Percentiles rank a stretch among this genome's conserved stretches.
These are phyloP conservation scores for Camptogramma bilineatum DNA, from an alignment of 2,888 invertebrate genomes.

Conservation along the genomic window DNA sequence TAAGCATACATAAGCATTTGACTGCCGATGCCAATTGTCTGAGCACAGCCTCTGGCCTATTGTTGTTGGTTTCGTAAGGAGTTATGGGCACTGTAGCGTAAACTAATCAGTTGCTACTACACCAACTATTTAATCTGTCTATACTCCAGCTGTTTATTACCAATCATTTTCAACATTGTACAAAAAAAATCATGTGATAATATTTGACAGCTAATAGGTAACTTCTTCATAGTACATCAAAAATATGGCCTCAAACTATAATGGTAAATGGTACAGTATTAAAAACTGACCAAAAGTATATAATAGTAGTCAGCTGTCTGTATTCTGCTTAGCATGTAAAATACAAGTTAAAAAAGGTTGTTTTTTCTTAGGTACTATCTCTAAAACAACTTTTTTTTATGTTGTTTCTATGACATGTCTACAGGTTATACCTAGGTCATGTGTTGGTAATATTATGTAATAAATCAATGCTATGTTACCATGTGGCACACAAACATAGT, in stretches of 20 bases:
- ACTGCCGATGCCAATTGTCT: conserved; percentile 73
- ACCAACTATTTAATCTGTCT: neutral
- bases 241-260: too few relatives aligned
- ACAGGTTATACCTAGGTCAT: neutral
- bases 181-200: too few relatives aligned
- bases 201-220: too few relatives aligned
- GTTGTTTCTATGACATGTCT: neutral
- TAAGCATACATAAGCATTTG: conserved; percentile 75
- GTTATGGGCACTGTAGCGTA: conserved; percentile 67
- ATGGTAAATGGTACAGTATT: too few relatives aligned
- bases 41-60: conserved; percentile 72
- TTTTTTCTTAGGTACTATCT: neutral
- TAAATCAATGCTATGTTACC: neutral
- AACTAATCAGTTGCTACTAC: conserved; percentile 36
- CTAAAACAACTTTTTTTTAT: neutral
- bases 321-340: too few relatives aligned
- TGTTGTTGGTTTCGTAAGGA: conserved; percentile 77
- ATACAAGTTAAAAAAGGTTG: too few relatives aligned
- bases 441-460: neutral
- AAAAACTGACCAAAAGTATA: too few relatives aligned
- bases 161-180: neutral
- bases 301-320: too few relatives aligned
- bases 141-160: neutral
- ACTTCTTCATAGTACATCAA: too few relatives aligned
- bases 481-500: neutral